Conservation (phyloP, 2,113 vertebrate genomes). For the Gymnarchus niloticus region DNA sequence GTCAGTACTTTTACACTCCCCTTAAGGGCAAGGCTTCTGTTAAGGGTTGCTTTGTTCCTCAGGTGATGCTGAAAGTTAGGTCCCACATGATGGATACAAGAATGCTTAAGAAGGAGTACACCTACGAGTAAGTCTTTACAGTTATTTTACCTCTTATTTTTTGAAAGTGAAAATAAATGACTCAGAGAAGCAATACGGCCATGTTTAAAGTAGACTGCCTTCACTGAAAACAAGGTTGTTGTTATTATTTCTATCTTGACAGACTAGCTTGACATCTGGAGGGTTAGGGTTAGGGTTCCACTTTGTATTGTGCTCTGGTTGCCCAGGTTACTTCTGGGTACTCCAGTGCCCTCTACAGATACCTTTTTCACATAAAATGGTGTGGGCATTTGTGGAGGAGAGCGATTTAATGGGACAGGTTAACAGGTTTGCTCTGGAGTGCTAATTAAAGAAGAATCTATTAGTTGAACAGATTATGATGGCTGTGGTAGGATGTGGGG, state of each 20-base stretch:
- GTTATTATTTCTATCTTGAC: too few species aligned
- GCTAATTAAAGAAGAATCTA: too few species aligned
- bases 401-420: neutral
- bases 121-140: conserved; percentile 25
- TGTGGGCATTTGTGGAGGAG: neutral
- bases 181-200: neutral
- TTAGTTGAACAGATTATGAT: too few species aligned
- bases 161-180: neutral
- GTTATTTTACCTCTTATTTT: neutral
- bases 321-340: neutral
- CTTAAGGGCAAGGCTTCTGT: neutral
- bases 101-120: neutral
- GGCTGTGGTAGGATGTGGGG: too few species aligned
- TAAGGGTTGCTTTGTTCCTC: conserved; percentile 8
- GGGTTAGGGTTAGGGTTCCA: neutral
- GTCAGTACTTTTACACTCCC: neutral
- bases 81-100: neutral
- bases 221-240: neutral
- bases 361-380: neutral
- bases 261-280: neutral
- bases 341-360: neutral
- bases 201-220: neutral
- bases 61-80: conserved; percentile 38
- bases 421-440: neutral
- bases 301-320: neutral